phyloP scores from a whole-genome alignment of 2,888 invertebrate species.

The Sinotaia quadrata region DNA sequence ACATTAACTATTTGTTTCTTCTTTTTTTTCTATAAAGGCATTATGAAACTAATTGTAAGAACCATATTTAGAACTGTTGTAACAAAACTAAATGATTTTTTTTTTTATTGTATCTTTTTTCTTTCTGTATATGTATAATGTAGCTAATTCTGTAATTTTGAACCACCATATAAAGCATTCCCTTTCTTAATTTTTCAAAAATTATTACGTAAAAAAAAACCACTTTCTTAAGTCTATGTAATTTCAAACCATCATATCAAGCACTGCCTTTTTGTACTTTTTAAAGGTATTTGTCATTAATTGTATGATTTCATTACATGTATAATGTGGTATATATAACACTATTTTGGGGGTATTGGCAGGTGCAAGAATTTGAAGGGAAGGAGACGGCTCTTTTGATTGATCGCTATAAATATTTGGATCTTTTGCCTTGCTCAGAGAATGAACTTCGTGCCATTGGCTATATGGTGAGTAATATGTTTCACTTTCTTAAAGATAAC shows the following conservation, averaged over 20 bases:
- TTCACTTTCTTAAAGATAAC: too few species aligned
- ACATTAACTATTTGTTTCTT: neutral
- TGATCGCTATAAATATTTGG: slow-evolving; percentile 93
- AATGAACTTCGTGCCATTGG: slow-evolving; percentile 85
- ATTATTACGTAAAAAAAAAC: too few species aligned
- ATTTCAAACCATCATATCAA: neutral
- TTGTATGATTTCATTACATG: neutral
- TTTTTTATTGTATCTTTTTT: too few species aligned
- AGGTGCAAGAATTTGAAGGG: slow-evolving; percentile 96
- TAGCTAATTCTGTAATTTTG: too few species aligned
- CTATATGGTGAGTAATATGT: slow-evolving; percentile 71
- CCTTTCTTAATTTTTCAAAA: too few species aligned
- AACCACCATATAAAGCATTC: too few species aligned
- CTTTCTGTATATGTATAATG: too few species aligned
- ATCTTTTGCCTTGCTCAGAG: slow-evolving; percentile 92
- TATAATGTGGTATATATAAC: too few species aligned
- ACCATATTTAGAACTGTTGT: too few species aligned
- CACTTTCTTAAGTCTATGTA: too few species aligned
- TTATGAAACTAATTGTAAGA: too few species aligned
- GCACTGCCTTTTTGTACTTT: neutral
- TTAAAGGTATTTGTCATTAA: neutral
- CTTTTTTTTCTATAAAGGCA: neutral
- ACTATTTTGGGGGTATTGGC: slow-evolving; percentile 48
- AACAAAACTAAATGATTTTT: too few species aligned
- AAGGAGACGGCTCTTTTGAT: slow-evolving; percentile 97